Percentiles rank a stretch among this genome's conserved stretches.
Evolutionary conservation across 2,888 invertebrate species (phyloP).

Genomic region (Drepanosiphum platanoidis): DNA sequence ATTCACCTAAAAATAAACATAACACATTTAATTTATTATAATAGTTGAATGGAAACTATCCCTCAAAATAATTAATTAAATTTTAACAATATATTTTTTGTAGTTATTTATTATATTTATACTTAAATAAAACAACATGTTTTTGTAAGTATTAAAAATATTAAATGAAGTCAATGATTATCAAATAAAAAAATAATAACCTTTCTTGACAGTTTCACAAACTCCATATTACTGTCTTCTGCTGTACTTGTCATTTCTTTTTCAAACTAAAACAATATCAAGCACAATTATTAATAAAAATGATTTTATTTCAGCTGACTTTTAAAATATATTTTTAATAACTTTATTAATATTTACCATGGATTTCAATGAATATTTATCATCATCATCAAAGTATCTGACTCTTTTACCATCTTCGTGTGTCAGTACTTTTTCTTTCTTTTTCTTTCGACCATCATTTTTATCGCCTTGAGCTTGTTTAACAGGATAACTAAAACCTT

Average conservation of each 20-base stretch:
- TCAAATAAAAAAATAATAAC: slow-evolving; percentile 64
- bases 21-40: too few relatives aligned
- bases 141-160: not conserved
- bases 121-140: too few relatives aligned
- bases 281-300: not conserved
- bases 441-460: slow-evolving; percentile 68
- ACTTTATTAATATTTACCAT: slow-evolving; percentile 72
- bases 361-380: slow-evolving; percentile 83
- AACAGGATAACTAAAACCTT: slow-evolving; percentile 78
- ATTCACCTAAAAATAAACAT: slow-evolving; percentile 63
- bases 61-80: too few relatives aligned
- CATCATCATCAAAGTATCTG: slow-evolving; percentile 90
- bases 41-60: too few relatives aligned
- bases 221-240: slow-evolving; percentile 82
- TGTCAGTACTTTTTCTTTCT: slow-evolving; percentile 75
- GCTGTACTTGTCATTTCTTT: slow-evolving; percentile 83
- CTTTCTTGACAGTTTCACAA: slow-evolving; percentile 77
- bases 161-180: not conserved
- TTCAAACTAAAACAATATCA: slow-evolving; percentile 74
- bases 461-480: slow-evolving; percentile 66
- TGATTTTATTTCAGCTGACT: not conserved
- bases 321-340: not conserved
- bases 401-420: slow-evolving; percentile 77
- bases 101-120: too few relatives aligned
- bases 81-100: too few relatives aligned